Base-by-base conservation (phyloP, 2,113 vertebrate genomes). In the Pollachius pollachius region DNA sequence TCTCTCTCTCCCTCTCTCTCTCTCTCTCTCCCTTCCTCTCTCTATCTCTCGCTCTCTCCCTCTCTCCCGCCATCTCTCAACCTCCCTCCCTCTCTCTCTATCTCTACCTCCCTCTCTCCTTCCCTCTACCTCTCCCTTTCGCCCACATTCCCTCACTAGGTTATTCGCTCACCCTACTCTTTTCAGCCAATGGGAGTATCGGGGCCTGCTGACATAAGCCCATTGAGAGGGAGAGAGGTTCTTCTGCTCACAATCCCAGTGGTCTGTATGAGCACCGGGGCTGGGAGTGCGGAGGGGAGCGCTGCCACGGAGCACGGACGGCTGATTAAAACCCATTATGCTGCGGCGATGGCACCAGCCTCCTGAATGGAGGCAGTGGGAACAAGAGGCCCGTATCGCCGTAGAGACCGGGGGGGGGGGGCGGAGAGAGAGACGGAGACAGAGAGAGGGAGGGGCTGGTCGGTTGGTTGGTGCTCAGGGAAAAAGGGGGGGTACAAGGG, bases 271-370 rank as follows among this genome's bases (percentile, higher is more conserved):
- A 62, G 23, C 1, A 19, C 4, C 15, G 4, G 9, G 85, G 85
- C 77, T 79, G 77, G 72, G 13, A 64, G 9, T 15, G 72, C 8
- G 67, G 76, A 85, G 79, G 88, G 85, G 91, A 92, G 93, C 77
- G 62, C 61, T 60, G 68, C 71, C 72, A 61, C 74, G 18, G 69
- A 84, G 76, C 56, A 79, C 81, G 75, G 63, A 71, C 81, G 70
- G 76, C 63, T 70, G 80, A 80, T 85, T 87, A 82, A 83, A 86
- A 85, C 63, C 71, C 89, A 87, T 86, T 85, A 84, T 71, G 78
- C 83, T 68, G 71, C 66, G 66, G 76, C 5, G 1, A 48, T 78
- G 76, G 70, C 72, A 69, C 67, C 76, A 81, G 15, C 27, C 25
- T 73, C 66, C 62, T 57, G 68, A 90, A 87, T 62, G 64, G 76